Evolutionary conservation across 2,113 vertebrate species (phyloP).

Genomic region (Xenotilapia leptura): DNA sequence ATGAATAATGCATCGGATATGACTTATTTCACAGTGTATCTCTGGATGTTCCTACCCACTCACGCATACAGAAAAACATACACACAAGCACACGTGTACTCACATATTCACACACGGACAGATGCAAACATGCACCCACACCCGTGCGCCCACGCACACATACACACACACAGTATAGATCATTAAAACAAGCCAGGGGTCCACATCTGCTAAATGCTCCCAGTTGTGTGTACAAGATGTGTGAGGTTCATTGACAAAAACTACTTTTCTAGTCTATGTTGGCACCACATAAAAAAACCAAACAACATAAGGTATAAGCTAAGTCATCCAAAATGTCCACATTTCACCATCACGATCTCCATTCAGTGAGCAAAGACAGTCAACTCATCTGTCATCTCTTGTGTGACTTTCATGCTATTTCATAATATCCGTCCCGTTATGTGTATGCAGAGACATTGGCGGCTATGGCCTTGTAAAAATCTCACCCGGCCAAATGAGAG

Average conservation of each 20-base stretch:
- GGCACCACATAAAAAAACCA: slow-evolving; percentile 35
- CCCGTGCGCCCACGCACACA: background rate
- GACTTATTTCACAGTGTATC: slow-evolving; percentile 66
- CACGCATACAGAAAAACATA: background rate
- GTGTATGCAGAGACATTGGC: background rate
- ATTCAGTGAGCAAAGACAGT: background rate
- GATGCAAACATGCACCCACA: background rate
- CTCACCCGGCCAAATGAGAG: slow-evolving; percentile 2
- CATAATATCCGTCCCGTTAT: background rate
- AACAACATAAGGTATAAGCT: slow-evolving; percentile 32
- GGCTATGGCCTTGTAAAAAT: slow-evolving; percentile 12
- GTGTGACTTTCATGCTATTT: background rate
- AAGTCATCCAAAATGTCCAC: slow-evolving; percentile 36
- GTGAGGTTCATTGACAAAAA: slow-evolving; percentile 48
- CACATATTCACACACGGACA: background rate
- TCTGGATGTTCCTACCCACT: slow-evolving; percentile 19
- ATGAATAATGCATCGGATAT: slow-evolving; percentile 50
- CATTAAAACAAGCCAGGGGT: slow-evolving; percentile 25
- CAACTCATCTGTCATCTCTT: background rate
- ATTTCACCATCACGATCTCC: background rate
- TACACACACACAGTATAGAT: background rate
- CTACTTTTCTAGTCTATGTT: slow-evolving; percentile 44
- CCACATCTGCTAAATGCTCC: slow-evolving; percentile 33
- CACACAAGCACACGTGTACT: background rate
- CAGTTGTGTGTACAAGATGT: slow-evolving; percentile 33